Evolutionary conservation across 2,888 invertebrate genomes (phyloP).

Genomic region (Dioctria rufipes): DNA sequence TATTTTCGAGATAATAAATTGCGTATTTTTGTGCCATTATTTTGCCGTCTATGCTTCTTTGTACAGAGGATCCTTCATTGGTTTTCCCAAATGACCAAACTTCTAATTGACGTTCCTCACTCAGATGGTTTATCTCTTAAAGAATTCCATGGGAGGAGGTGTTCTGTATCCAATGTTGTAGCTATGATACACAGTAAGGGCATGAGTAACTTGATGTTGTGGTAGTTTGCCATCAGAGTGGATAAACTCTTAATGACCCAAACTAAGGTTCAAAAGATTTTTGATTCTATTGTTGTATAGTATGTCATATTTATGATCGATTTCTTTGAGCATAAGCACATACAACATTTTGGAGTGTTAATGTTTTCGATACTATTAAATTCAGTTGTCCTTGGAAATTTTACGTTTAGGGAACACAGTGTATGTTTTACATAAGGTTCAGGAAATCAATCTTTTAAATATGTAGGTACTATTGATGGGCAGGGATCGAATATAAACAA

Average conservation of each 20-base stretch:
- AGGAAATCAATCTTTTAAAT: too few species aligned
- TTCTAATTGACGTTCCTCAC: conserved; percentile 57
- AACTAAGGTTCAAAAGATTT: background rate
- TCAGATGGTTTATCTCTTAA: conserved; percentile 45
- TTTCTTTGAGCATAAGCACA: conserved; percentile 1
- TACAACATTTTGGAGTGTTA: too few species aligned
- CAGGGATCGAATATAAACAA: too few species aligned
- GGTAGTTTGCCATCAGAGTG: background rate
- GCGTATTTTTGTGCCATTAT: conserved; percentile 57
- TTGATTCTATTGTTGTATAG: conserved; percentile 9
- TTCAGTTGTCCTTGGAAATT: too few species aligned
- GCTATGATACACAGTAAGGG: background rate
- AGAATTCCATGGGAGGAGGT: conserved; percentile 8
- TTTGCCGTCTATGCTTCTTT: conserved; percentile 39
- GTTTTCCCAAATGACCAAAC: conserved; percentile 57
- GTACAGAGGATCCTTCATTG: conserved; percentile 49
- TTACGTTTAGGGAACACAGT: too few species aligned
- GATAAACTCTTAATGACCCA: conserved; percentile 27
- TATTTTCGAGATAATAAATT: conserved; percentile 58
- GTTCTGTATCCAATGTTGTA: background rate
- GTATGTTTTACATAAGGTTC: too few species aligned
- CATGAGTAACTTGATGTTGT: background rate
- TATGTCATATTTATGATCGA: conserved; percentile 32
- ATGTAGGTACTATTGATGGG: too few species aligned
- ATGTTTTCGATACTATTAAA: too few species aligned